Conservation (phyloP, 2,797 vertebrate species). For the Melanogrammus aeglefinus region DNA sequence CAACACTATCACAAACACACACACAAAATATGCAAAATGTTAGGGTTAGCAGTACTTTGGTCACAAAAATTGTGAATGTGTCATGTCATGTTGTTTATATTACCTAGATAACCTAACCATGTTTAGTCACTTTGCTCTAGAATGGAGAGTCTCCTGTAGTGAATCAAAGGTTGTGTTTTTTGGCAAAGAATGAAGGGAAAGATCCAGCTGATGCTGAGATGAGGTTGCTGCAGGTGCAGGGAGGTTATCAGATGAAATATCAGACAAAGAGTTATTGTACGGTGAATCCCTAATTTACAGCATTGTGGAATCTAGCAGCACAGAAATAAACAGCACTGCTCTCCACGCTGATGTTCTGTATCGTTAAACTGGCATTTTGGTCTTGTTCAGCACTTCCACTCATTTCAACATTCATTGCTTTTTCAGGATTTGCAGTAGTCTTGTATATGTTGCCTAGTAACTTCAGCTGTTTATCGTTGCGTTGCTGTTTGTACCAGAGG, state of each 20-base stretch:
- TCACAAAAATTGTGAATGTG: background rate
- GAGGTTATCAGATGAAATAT: background rate
- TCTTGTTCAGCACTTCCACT: slow-evolving; percentile 26
- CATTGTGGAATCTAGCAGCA: slow-evolving; percentile 53
- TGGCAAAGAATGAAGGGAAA: background rate
- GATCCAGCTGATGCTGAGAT: background rate
- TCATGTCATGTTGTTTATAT: background rate
- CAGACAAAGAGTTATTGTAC: background rate
- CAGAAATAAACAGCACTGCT: slow-evolving; percentile 60
- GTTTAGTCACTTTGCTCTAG: background rate
- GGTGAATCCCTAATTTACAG: background rate
- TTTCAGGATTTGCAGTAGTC: background rate
- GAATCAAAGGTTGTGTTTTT: background rate
- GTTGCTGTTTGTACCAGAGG: slow-evolving; percentile 61
- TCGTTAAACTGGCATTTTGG: slow-evolving; percentile 25
- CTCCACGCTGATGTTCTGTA: background rate
- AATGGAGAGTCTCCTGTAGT: background rate
- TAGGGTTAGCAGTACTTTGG: slow-evolving; percentile 17
- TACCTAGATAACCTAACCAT: background rate
- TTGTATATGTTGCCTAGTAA: slow-evolving; percentile 33
- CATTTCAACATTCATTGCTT: slow-evolving; percentile 7
- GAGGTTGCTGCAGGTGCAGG: background rate
- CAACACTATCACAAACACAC: background rate
- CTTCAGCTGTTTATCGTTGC: slow-evolving; percentile 15
- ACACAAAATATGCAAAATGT: background rate